Base-by-base conservation (phyloP, 2,888 invertebrate species). In the Holacanthella duospinosa region DNA sequence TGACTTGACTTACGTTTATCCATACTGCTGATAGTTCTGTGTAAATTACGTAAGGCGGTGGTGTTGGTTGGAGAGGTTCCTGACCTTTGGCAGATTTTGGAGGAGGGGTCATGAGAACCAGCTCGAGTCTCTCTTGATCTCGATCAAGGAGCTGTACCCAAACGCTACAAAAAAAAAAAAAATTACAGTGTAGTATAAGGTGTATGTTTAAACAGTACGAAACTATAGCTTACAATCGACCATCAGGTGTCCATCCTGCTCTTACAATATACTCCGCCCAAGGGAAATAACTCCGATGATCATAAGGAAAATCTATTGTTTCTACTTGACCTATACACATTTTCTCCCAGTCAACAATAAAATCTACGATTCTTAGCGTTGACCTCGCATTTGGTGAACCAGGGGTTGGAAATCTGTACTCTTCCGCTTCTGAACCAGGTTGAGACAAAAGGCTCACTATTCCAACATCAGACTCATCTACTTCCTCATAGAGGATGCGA, bases 201-300 rank as follows among this genome's bases (percentile, higher is more conserved):
- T 6, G 44, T 28, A 29, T 29, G 28, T 58, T 48, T 43, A 44
- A 12, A 27, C 26, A 12, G 19, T 54, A 44, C 16, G 53, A 24
- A n/a, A 55, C 48, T 24, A 25, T 59, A 29, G 82, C 87, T 85
- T 79, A 94, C 94, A 84, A 87, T 74, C 87, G 84, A 29, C 91
- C 89, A 76, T 92, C 88, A 0, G 92, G 89, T 0, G 91, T 91
- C 96, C 97, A 99, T 0, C 95, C 96, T 19, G 89, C 91, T 70
- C 97, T 80, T 0, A 94, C 91, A 68, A 99, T 82, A 78, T 99
- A 99, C 76, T 99, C 97, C 80, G 89, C 85, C 89, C 92, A 92
- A 0, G 93, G 89, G 76, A 93, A 93, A 65, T 89, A 82, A 61
- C 86, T 84, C 56, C 85, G 82, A n/a, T 93, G 77, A 0, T 89